Conservation (phyloP, 2,888 invertebrate genomes). For the Polydesmus complanatus region DNA sequence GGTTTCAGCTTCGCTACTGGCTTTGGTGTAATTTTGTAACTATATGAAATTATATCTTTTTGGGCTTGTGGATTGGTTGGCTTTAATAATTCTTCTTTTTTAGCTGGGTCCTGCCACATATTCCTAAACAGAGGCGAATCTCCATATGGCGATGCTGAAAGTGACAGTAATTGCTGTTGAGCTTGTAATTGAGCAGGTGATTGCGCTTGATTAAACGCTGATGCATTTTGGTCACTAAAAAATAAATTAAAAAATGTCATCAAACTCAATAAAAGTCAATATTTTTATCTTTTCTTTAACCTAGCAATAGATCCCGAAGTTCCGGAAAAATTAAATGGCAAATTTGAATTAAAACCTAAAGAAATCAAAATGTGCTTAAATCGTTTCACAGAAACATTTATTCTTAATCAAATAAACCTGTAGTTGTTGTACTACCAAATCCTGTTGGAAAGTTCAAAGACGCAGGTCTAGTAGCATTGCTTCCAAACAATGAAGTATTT, state of each 20-base stretch:
- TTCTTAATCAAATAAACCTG: background rate
- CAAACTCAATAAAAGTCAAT: too few species aligned
- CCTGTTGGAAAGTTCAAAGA: constrained; percentile 11
- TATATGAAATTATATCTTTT: constrained; percentile 35
- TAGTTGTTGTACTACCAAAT: constrained; percentile 2
- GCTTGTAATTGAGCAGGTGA: constrained; percentile 51
- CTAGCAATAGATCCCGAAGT: background rate
- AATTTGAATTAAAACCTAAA: too few species aligned
- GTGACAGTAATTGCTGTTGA: constrained; percentile 32
- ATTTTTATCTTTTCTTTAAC: too few species aligned
- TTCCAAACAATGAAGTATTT: constrained; percentile 8
- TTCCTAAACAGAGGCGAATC: constrained; percentile 73
- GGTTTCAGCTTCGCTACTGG: constrained; percentile 44
- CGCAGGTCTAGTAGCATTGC: constrained; percentile 6
- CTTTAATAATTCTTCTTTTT: constrained; percentile 51
- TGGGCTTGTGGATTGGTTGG: constrained; percentile 48
- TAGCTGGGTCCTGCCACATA: constrained; percentile 37
- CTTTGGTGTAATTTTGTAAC: constrained; percentile 45
- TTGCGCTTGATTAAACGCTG: constrained; percentile 22
- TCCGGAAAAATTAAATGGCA: constrained; percentile 5
- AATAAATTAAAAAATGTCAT: too few species aligned
- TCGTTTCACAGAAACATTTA: too few species aligned
- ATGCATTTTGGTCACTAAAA: constrained; percentile 16
- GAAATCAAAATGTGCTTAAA: too few species aligned
- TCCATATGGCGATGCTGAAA: constrained; percentile 71